Evolutionary conservation across 2,888 invertebrate species (phyloP), one percentile per base, ranked within the genome.

Genomic region (Chrysolina haemoptera): DNA sequence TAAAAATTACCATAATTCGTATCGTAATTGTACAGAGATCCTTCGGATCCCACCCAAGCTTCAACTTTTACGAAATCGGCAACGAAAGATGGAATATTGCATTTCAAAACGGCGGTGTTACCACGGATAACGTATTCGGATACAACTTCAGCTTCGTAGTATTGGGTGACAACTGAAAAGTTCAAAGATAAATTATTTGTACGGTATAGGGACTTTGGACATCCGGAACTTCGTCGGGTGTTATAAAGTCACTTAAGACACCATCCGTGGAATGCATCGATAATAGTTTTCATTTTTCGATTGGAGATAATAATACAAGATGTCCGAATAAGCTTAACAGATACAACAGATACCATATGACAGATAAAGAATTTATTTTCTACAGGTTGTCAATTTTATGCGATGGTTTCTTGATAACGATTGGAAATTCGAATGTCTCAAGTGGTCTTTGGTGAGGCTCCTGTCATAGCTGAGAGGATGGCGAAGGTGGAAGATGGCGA

Each of bases 61-160:
- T 95, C 94, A 68, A 98, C 96, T 86, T 93, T 93, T 68, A 98
- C 95, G 89, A 96, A 97, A 90, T 97, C 97, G 62, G 95, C 94
- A 73, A 96, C 95, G 88, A 96, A 96, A 78, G 95, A 95, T 40
- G 96, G 96, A 84, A 96, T 96, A 84, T 94, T 95, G 89, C 96
- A 96, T 88, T 96, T 96, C 62, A 96, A 89, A 71, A 96, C 94
- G 12, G 96, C 96, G 41, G 95, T 93, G 87, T 96, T 96, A 68
- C 96, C 96, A 81, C 94, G 92, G 82, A 96, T 96, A 59, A 96
- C 96, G 88, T 96, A 96, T 87, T 96, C 96, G 78, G 96, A 95
- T 80, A 96, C 95, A 81, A 88, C 88, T 89, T 96, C 96, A 55
- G 95, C 94, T 88, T 96, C 95, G 88, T 95, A 96, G 87, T 94